These are phyloP conservation scores for Sinocyclocheilus grahami DNA, from an alignment of 2,113 vertebrate species.

Conservation along the genomic window DNA sequence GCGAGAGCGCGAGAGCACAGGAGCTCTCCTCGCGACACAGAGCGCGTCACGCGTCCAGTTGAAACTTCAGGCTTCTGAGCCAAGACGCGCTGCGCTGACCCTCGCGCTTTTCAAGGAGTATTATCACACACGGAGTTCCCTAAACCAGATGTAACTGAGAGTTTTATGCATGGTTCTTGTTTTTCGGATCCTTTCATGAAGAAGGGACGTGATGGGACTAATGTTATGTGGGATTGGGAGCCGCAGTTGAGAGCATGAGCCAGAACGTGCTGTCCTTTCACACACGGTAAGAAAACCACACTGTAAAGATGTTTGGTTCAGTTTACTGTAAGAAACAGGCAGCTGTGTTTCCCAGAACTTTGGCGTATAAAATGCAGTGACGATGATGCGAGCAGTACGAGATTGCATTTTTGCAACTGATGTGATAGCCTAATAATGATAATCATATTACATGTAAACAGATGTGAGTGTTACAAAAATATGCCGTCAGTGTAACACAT, in stretches of 20 bases:
- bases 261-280: slow-evolving; percentile 39
- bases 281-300: slow-evolving; percentile 45
- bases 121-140: background rate
- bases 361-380: slow-evolving; percentile 14
- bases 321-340: background rate
- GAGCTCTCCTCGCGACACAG: slow-evolving; percentile 9
- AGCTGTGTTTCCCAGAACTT: background rate
- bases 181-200: background rate
- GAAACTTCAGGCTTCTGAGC: slow-evolving; percentile 42
- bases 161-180: background rate
- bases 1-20: background rate
- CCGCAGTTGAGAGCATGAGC: slow-evolving; percentile 44
- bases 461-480: background rate
- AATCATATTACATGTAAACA: background rate
- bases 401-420: background rate
- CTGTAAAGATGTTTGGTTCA: background rate
- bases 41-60: slow-evolving; percentile 35
- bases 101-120: slow-evolving; percentile 15
- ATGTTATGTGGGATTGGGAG: slow-evolving; percentile 36
- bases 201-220: slow-evolving; percentile 44
- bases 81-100: slow-evolving; percentile 9
- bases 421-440: background rate
- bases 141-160: background rate
- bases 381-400: background rate
- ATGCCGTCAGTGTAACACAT: background rate